phyloP scores from a whole-genome alignment of 2,113 vertebrate genomes.

The Pterophyllum scalare region DNA sequence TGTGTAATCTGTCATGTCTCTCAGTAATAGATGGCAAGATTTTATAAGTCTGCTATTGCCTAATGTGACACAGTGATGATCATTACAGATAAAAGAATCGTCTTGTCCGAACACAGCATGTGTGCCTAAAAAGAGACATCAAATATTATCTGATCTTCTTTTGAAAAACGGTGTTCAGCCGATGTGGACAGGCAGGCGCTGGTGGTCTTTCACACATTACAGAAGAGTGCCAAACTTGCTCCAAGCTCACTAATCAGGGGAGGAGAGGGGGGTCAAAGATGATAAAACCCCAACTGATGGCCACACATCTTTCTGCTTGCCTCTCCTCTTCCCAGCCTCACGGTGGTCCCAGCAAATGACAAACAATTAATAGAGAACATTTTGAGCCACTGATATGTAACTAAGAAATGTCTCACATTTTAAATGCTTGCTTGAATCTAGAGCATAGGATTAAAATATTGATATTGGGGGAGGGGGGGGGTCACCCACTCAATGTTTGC shows the following conservation, averaged over 20 bases:
- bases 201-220: conserved; percentile 72
- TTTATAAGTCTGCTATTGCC: conserved; percentile 2
- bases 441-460: background rate
- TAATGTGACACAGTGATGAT: background rate
- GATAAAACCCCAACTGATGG: conserved; percentile 56
- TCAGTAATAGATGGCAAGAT: background rate
- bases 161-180: background rate
- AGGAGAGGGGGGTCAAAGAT: conserved; percentile 25
- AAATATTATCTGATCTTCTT: conserved; percentile 13
- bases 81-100: background rate
- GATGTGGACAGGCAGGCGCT: conserved; percentile 19
- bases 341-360: conserved; percentile 48
- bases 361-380: conserved; percentile 57
- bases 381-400: conserved; percentile 62
- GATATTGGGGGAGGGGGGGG: background rate
- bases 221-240: conserved; percentile 73
- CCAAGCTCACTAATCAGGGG: conserved; percentile 60
- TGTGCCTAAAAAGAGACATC: conserved; percentile 9
- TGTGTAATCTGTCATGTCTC: conserved; percentile 2
- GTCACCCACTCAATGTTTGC: background rate
- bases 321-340: conserved; percentile 56
- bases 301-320: conserved; percentile 63
- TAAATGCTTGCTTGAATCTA: background rate
- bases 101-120: background rate
- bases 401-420: conserved; percentile 24